Evolutionary conservation across 1,140 invertebrate genomes (phyloP), one percentile per base, ranked within the genome.

Genomic region (Leptopilina clavipes): DNA sequence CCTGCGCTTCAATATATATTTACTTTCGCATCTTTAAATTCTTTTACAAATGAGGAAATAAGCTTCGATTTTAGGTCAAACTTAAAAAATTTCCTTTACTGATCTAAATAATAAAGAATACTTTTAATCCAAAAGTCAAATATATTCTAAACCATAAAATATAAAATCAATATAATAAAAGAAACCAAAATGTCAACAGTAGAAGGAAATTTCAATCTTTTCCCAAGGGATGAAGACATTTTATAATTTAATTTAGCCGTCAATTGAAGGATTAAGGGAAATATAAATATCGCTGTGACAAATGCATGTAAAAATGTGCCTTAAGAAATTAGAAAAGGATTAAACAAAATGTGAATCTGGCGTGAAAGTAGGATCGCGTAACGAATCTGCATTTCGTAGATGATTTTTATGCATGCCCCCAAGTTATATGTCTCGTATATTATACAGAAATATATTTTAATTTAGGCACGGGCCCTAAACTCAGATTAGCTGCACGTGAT

Each of bases 401-500:
- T 59, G 1, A 19, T 19, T 1, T 2, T 6, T 65, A 65, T 65
- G 22, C 59, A 65, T 65, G 22, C 18, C 18, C 25, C 22, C 1
- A 22, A 8, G 9, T 59, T 59, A 22, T 31, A 5, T 5, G 25
- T 31, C 1, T 31, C 22, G 5, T 31, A 14, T 31, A 22, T 65
- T n/a, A 22, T 65, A 37, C n/a, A n/a, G n/a, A n/a, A n/a, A n/a
- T n/a, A n/a, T n/a, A 31, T 65, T 37, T 65, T 65, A 65, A 65
- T 65, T 65, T 37, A 59, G 54, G n/a, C 54, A 3, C 48, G 22
- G 3, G 56, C 45, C 44, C 65, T 43, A 14, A 10, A 77, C 71
- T 79, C 77, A 81, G 83, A 84, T 84, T 81, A 81, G 59, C 31
- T 71, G 76, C 83, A 84, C 75, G 79, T 84, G 83, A 84, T 71